phyloP scores from a whole-genome alignment of 2,113 vertebrate genomes.

The Bombycilla garrulus region DNA sequence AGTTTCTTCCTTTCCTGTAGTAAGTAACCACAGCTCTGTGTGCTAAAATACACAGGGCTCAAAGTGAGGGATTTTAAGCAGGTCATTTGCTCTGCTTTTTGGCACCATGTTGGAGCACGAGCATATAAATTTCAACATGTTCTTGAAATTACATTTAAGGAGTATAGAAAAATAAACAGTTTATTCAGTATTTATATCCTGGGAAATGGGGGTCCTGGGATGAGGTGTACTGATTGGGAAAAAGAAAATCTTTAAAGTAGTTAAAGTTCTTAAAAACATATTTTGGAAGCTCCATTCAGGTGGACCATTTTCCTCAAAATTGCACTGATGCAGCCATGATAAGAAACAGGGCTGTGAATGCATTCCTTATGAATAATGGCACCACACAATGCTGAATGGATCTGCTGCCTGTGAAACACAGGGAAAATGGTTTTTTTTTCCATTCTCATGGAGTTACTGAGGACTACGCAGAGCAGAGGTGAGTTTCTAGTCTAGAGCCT shows the following conservation, averaged over 20 bases:
- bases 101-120: not conserved
- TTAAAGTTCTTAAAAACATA: not conserved
- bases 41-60: not conserved
- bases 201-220: not conserved
- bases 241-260: not conserved
- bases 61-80: not conserved
- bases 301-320: not conserved
- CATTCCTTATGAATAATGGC: not conserved
- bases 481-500: not conserved
- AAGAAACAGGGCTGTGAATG: not conserved
- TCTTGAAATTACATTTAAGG: not conserved
- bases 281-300: not conserved
- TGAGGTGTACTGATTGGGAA: not conserved
- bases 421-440: not conserved
- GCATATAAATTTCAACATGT: rapidly evolving
- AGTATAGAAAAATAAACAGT: not conserved
- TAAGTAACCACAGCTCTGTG: not conserved
- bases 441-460: not conserved
- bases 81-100: not conserved
- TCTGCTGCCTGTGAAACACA: not conserved
- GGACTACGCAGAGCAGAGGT: rapidly evolving
- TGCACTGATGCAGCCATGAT: not conserved
- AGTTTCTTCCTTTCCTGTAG: not conserved
- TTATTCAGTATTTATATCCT: not conserved
- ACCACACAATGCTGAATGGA: rapidly evolving